Percentiles rank a stretch among this genome's conserved stretches.
phyloP scores from a whole-genome alignment of 2,888 invertebrate species.

The Tetragonula carbonaria region DNA sequence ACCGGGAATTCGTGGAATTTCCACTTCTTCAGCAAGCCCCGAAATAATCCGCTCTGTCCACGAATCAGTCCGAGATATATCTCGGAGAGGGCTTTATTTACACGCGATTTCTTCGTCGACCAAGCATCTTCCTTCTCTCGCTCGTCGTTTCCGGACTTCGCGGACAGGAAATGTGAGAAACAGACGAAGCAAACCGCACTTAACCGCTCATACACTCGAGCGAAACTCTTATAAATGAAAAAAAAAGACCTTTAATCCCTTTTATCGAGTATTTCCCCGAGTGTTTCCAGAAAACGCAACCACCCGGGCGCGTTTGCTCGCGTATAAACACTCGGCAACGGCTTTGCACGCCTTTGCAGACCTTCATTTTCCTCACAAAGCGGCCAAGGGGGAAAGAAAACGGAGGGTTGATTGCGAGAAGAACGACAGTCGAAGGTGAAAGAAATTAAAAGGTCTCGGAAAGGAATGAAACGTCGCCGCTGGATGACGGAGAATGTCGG shows the following conservation, averaged over 20 bases:
- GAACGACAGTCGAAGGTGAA: constrained; percentile 18
- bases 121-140: not conserved
- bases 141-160: not conserved
- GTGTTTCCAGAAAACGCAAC: too few species aligned
- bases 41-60: not conserved
- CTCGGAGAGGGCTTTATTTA: too few species aligned
- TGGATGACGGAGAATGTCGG: not conserved
- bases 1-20: not conserved
- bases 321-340: not conserved
- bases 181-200: not conserved
- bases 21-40: not conserved
- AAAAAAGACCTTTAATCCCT: not conserved
- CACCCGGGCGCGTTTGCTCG: not conserved
- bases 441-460: constrained; percentile 45
- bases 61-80: not conserved
- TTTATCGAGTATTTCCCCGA: not conserved
- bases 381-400: not conserved
- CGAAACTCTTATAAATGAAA: not conserved
- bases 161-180: not conserved
- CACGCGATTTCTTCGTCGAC: not conserved
- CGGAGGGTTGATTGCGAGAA: not conserved
- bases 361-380: constrained; percentile 36
- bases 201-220: not conserved
- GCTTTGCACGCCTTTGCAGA: not conserved
- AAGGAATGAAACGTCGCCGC: too few species aligned